Conservation (phyloP, 2,113 vertebrate genomes). For the Gambusia holbrooki region DNA sequence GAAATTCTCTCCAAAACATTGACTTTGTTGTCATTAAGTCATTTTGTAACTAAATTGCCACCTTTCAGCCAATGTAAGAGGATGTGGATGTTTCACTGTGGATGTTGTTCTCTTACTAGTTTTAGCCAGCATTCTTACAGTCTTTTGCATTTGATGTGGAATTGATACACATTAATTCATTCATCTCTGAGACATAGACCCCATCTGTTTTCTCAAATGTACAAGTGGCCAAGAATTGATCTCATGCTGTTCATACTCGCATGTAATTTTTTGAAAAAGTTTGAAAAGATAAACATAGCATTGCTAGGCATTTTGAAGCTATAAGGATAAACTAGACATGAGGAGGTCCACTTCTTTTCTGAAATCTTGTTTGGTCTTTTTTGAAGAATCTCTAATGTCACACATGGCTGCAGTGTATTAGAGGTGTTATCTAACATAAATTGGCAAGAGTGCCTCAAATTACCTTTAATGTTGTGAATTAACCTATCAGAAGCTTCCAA, state of each 20-base stretch:
- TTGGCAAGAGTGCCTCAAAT: not conserved
- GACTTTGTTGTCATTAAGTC: too few species aligned
- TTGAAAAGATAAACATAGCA: too few species aligned
- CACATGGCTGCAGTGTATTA: not conserved
- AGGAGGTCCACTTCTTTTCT: too few species aligned
- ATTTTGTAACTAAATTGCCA: not conserved
- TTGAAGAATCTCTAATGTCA: not conserved
- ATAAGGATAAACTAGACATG: too few species aligned
- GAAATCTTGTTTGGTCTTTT: too few species aligned
- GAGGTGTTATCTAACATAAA: not conserved
- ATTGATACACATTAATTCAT: not conserved
- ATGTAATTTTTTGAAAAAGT: too few species aligned
- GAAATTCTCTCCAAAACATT: too few species aligned
- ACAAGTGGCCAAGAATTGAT: not conserved
- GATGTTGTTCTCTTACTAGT: not conserved
- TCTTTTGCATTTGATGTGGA: not conserved
- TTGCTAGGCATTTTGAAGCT: too few species aligned
- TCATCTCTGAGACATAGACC: not conserved
- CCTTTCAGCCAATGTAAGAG: not conserved
- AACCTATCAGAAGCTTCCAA: not conserved
- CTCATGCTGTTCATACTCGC: not conserved
- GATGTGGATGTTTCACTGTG: not conserved
- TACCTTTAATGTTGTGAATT: not conserved
- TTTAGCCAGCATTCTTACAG: not conserved
- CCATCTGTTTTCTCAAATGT: not conserved